These are phyloP conservation scores for Esox niger DNA, from an alignment of 2,113 vertebrate species.

Conservation along the genomic window DNA sequence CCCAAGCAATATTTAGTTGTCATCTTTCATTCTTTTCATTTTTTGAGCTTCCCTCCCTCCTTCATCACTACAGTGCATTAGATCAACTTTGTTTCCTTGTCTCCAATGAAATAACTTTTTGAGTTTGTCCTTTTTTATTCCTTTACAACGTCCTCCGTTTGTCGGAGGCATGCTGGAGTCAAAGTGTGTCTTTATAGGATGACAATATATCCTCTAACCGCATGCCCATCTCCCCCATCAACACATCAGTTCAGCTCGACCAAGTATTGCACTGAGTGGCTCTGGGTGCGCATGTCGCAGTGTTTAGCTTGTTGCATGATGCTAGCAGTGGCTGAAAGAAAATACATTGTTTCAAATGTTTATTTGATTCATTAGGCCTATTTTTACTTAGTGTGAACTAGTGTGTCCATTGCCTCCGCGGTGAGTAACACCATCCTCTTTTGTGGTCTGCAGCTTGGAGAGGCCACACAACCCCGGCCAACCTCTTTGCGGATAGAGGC, in stretches of 20 bases:
- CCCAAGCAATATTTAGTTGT: constrained; percentile 5
- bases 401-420: too few relatives aligned
- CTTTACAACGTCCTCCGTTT: background rate
- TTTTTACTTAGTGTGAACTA: too few relatives aligned
- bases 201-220: constrained; percentile 16
- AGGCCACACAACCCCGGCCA: background rate
- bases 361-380: constrained; percentile 5
- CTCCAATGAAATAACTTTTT: constrained; percentile 13
- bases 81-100: background rate
- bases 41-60: constrained; percentile 6
- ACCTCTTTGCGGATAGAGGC: background rate
- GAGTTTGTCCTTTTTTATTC: background rate
- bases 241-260: constrained; percentile 8
- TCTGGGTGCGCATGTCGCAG: too few relatives aligned
- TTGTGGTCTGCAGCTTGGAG: background rate
- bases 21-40: background rate
- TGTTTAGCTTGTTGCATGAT: background rate
- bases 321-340: too few relatives aligned
- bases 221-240: constrained; percentile 25
- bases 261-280: background rate
- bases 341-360: too few relatives aligned
- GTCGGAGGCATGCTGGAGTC: background rate
- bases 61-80: background rate
- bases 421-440: background rate
- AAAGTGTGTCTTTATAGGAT: constrained; percentile 25